phyloP scores from a whole-genome alignment of 2,113 vertebrate species.

The Notarius quadriscutis region DNA sequence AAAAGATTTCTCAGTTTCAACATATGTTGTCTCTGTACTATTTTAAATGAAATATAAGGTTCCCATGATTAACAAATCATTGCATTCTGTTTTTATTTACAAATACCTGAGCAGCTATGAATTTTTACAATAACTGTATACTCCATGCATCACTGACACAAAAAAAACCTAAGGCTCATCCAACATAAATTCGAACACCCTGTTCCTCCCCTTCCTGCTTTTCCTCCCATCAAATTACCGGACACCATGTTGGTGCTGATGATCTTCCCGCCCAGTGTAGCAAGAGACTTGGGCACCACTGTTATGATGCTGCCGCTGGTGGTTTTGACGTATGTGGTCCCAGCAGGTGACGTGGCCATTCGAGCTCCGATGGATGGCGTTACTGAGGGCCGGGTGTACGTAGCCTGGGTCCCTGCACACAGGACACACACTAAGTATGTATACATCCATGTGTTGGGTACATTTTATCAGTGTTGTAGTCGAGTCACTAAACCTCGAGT shows the following conservation, averaged over 20 bases:
- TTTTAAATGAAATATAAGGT: too few species aligned
- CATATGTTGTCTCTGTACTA: too few species aligned
- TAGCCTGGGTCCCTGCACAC: slow-evolving; percentile 80
- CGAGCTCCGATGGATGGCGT: slow-evolving; percentile 83
- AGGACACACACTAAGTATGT: neutral
- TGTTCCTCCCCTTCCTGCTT: too few species aligned
- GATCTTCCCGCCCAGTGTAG: slow-evolving; percentile 93
- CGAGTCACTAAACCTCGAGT: too few species aligned
- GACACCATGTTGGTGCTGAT: slow-evolving; percentile 97
- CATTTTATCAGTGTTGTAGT: neutral
- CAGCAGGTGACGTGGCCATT: slow-evolving; percentile 84
- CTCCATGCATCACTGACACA: neutral
- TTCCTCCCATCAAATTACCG: too few species aligned
- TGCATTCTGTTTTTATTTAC: too few species aligned
- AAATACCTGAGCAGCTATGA: neutral
- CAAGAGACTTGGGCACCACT: slow-evolving; percentile 94
- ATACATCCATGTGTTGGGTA: neutral
- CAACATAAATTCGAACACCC: neutral
- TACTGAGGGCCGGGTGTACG: slow-evolving; percentile 86
- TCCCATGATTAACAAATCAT: too few species aligned
- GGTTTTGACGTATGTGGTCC: slow-evolving; percentile 93
- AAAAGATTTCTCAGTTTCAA: too few species aligned
- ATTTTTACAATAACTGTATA: neutral
- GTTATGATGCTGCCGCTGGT: slow-evolving; percentile 99
- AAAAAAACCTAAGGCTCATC: neutral